A percentile compares a stretch with the other conserved stretches of the same genome.
phyloP scores from a whole-genome alignment of 2,888 invertebrate genomes.

The Sepiola atlantica region DNA sequence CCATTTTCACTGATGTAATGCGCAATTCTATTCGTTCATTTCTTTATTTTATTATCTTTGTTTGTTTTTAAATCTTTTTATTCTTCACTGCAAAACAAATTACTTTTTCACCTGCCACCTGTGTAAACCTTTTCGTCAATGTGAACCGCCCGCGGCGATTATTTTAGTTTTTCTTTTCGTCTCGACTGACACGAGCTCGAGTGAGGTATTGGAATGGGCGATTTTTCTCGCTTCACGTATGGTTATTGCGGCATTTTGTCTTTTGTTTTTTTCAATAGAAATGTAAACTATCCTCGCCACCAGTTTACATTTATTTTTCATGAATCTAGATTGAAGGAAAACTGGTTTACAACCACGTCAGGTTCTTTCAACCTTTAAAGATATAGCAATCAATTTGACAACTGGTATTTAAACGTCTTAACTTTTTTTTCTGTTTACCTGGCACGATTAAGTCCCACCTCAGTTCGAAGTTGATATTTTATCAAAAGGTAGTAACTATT shows the following conservation, averaged over 20 bases:
- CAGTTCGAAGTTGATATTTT: too few species aligned
- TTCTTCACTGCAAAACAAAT: background rate
- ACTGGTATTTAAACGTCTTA: too few species aligned
- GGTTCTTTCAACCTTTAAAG: too few species aligned
- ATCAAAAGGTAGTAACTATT: too few species aligned
- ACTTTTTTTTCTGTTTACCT: too few species aligned
- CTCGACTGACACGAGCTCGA: background rate
- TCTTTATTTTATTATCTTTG: background rate
- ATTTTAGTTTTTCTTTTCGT: background rate
- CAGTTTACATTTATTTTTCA: too few species aligned
- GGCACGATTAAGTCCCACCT: too few species aligned
- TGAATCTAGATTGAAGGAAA: too few species aligned
- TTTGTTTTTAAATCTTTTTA: background rate
- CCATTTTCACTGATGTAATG: background rate
- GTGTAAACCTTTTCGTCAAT: background rate
- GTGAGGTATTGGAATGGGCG: background rate
- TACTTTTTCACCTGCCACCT: slow-evolving; percentile 13
- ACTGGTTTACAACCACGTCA: too few species aligned
- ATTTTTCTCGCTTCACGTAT: background rate
- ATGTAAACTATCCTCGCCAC: too few species aligned
- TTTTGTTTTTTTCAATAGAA: too few species aligned
- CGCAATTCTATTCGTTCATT: background rate
- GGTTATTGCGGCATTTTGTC: background rate
- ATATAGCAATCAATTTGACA: too few species aligned
- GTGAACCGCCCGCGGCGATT: background rate